These are phyloP conservation scores for Microcebus lehilahytsara DNA, from an alignment of 2,113 vertebrate species.

Conservation along the genomic window DNA sequence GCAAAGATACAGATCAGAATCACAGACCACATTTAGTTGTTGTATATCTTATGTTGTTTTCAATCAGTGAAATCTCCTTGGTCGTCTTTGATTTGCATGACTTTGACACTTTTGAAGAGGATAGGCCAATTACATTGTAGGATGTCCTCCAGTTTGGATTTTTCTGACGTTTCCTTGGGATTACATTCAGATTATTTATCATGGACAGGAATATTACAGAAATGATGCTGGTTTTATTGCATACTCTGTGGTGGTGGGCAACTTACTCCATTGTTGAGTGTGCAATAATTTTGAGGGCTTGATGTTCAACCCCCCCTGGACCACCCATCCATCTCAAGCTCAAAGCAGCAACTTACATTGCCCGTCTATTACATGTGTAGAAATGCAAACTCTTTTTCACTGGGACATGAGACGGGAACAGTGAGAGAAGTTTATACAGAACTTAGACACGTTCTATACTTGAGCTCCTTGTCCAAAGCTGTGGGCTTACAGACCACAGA, in stretches of 20 bases:
- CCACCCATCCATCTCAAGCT: not conserved
- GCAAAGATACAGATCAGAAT: not conserved
- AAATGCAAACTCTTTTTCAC: not conserved
- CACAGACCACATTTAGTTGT: not conserved
- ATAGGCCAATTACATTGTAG: not conserved
- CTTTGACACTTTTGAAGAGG: not conserved
- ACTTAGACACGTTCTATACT: not conserved
- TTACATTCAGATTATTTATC: not conserved
- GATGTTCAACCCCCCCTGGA: not conserved
- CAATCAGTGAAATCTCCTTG: not conserved
- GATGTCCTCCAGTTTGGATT: not conserved
- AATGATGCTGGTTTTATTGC: not conserved
- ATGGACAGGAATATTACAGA: not conserved
- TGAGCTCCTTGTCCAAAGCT: not conserved
- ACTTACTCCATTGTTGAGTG: not conserved
- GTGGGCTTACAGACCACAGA: not conserved
- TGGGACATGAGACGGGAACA: not conserved
- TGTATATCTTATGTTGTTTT: not conserved
- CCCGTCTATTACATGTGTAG: not conserved
- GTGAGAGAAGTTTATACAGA: not conserved
- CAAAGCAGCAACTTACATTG: not conserved
- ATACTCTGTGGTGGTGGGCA: accelerated
- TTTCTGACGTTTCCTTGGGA: not conserved
- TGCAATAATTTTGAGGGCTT: not conserved
- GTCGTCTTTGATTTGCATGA: not conserved